Percentiles rank a stretch among this genome's conserved stretches.
Conservation (phyloP, 2,888 invertebrate species). For the Cantharis rustica region DNA sequence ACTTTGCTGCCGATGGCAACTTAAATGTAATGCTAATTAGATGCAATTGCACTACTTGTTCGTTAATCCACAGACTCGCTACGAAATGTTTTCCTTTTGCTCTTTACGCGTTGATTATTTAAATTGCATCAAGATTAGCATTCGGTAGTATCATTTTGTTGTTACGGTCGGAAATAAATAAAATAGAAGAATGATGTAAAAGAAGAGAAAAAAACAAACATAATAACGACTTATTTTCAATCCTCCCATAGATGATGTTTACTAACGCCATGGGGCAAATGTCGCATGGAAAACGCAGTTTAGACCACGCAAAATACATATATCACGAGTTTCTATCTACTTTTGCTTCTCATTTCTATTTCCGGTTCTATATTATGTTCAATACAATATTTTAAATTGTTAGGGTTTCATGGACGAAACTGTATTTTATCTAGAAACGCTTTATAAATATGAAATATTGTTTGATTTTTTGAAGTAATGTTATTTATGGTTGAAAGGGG, state of each 20-base stretch:
- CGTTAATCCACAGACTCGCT: too few species aligned
- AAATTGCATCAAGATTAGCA: background rate
- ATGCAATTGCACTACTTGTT: too few species aligned
- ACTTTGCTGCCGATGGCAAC: too few species aligned
- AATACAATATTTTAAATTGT: constrained; percentile 29
- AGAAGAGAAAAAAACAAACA: background rate
- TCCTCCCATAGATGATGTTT: constrained; percentile 30
- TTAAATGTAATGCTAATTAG: too few species aligned
- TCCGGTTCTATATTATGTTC: constrained; percentile 29
- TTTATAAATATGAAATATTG: constrained; percentile 33
- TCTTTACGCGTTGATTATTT: background rate
- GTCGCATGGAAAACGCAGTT: constrained; percentile 34
- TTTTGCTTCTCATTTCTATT: constrained; percentile 17
- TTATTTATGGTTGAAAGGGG: constrained; percentile 25
- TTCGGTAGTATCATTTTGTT: background rate
- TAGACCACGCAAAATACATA: constrained; percentile 32
- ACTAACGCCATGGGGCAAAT: constrained; percentile 33
- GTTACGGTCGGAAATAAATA: background rate
- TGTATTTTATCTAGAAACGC: constrained; percentile 25
- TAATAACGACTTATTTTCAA: constrained; percentile 20
- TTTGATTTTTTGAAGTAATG: constrained; percentile 32
- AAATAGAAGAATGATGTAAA: background rate
- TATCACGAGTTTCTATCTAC: constrained; percentile 22
- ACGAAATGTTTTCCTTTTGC: too few species aligned
- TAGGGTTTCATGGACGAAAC: constrained; percentile 24